Conservation (phyloP, 2,797 vertebrate genomes). For the Hemibagrus guttatus region DNA sequence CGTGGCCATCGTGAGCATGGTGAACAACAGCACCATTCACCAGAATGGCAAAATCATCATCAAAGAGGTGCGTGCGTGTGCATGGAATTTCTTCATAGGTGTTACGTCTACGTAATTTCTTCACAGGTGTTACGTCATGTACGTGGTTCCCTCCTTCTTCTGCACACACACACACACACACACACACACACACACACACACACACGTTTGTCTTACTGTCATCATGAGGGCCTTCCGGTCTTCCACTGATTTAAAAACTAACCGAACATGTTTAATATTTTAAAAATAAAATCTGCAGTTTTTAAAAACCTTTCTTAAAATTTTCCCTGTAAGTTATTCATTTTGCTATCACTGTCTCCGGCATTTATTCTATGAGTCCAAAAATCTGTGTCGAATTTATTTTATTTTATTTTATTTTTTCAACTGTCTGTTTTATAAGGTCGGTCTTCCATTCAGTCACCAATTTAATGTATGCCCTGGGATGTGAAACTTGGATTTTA, state of each 20-base stretch:
- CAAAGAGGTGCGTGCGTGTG: slow-evolving; percentile 85
- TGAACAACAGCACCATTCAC: slow-evolving; percentile 97
- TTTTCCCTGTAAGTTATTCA: not conserved
- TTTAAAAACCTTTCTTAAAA: not conserved
- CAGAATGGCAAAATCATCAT: slow-evolving; percentile 92
- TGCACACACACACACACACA: not conserved
- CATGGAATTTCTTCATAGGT: slow-evolving; percentile 11
- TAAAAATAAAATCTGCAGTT: not conserved
- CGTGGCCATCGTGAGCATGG: slow-evolving; percentile 99
- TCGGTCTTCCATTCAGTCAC: not conserved
- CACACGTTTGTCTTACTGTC: not conserved
- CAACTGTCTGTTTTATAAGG: not conserved
- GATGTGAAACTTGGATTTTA: not conserved
- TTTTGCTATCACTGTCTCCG: not conserved
- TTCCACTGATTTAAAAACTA: not conserved
- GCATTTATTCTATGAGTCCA: not conserved
- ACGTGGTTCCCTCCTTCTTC: slow-evolving; percentile 26
- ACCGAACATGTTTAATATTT: not conserved
- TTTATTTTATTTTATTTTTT: not conserved
- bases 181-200: not conserved
- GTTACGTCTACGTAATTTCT: slow-evolving; percentile 16
- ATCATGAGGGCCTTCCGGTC: too few relatives aligned
- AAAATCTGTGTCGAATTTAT: not conserved
- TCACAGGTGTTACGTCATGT: slow-evolving; percentile 34
- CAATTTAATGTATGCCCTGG: not conserved